A percentile compares a stretch with the other conserved stretches of the same genome.
phyloP scores from a whole-genome alignment of 2,113 vertebrate species.

The Mesitornis unicolor region DNA sequence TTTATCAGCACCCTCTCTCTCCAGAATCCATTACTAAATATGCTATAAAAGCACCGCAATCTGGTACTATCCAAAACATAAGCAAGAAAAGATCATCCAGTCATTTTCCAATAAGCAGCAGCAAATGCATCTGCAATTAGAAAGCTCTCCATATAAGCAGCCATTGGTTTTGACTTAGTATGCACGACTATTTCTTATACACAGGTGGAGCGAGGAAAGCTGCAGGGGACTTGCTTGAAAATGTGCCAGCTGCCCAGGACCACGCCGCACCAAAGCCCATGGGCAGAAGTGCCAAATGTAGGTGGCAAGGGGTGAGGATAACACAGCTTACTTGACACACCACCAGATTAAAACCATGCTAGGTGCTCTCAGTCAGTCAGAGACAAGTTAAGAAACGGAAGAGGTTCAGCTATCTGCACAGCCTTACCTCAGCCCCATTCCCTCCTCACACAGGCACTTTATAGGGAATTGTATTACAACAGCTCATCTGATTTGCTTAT shows the following conservation, averaged over 20 bases:
- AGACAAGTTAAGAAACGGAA: not conserved
- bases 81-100: not conserved
- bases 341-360: not conserved
- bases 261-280: not conserved
- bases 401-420: not conserved
- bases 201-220: not conserved
- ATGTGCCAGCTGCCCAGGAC: rapidly evolving
- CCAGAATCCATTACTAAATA: not conserved
- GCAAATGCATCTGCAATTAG: not conserved
- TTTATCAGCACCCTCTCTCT: not conserved
- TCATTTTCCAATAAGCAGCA: not conserved
- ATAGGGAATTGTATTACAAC: not conserved
- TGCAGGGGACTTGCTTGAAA: not conserved
- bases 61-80: not conserved
- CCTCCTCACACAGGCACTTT: not conserved
- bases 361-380: rapidly evolving
- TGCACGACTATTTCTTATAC: not conserved
- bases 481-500: not conserved
- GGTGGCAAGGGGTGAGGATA: rapidly evolving
- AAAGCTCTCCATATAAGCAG: not conserved
- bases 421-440: not conserved
- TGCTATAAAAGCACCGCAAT: not conserved
- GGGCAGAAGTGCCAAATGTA: too few relatives aligned
- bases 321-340: not conserved
- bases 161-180: not conserved